Percentiles rank a stretch among this genome's conserved stretches.
These are phyloP conservation scores for Pogonognathellus flavescens DNA, from an alignment of 1,140 invertebrate species.

Conservation along the genomic window DNA sequence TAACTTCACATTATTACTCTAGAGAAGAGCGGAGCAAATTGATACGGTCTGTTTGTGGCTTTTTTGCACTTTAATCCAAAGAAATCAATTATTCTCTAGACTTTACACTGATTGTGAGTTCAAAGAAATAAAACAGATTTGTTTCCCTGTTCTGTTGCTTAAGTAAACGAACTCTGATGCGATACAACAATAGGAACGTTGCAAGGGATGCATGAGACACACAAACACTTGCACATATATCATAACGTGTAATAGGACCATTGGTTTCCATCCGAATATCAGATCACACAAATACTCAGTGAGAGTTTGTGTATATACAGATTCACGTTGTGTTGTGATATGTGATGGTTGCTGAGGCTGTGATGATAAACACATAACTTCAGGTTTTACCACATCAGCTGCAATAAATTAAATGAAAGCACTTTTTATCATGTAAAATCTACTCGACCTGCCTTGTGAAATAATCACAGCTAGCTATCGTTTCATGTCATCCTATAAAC, in stretches of 20 bases:
- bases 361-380: conserved; percentile 39
- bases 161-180: too few species aligned
- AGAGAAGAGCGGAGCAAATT: not conserved
- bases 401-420: conserved; percentile 35
- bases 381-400: conserved; percentile 44
- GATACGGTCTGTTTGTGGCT: not conserved
- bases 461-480: too few species aligned
- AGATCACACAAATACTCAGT: too few species aligned
- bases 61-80: not conserved
- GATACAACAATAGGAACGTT: too few species aligned
- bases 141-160: conserved; percentile 1
- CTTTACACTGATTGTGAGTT: not conserved
- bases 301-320: not conserved
- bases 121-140: too few species aligned
- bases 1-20: not conserved
- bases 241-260: too few species aligned
- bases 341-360: not conserved
- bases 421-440: conserved; percentile 1
- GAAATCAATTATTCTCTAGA: conserved; percentile 5
- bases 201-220: too few species aligned
- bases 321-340: not conserved
- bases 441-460: too few species aligned
- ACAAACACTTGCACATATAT: too few species aligned
- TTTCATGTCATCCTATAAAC: not conserved
- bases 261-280: too few species aligned